Conservation (phyloP, 2,797 vertebrate genomes). For the Parotocinclus haroldoi region DNA sequence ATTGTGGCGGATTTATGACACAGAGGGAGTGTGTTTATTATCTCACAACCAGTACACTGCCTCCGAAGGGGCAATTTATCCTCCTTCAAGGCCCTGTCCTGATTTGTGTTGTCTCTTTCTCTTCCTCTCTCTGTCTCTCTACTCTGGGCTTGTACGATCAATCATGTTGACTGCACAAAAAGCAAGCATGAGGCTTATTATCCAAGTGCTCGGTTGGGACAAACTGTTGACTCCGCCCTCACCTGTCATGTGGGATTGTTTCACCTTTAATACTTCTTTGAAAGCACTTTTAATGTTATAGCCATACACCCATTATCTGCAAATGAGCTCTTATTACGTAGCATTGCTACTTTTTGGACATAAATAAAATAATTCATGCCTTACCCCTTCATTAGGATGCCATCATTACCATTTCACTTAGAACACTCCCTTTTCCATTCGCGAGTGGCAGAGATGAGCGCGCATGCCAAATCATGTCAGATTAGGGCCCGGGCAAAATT, state of each 20-base stretch:
- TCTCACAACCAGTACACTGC: constrained; percentile 65
- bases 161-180: constrained; percentile 53
- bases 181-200: constrained; percentile 47
- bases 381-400: background rate
- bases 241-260: constrained; percentile 33
- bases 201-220: constrained; percentile 32
- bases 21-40: constrained; percentile 68
- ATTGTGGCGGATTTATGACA: constrained; percentile 62
- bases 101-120: constrained; percentile 67
- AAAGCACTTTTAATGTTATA: too few relatives aligned
- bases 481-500: constrained; percentile 76
- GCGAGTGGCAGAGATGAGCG: constrained; percentile 44
- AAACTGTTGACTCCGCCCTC: constrained; percentile 28
- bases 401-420: background rate
- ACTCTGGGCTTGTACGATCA: constrained; percentile 55
- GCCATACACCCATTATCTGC: background rate
- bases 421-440: constrained; percentile 21
- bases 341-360: background rate
- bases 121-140: constrained; percentile 40
- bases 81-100: constrained; percentile 62
- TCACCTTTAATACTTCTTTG: too few relatives aligned
- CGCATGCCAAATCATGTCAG: constrained; percentile 67
- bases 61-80: constrained; percentile 68
- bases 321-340: background rate
- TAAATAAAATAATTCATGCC: too few relatives aligned